phyloP scores from a whole-genome alignment of 2,888 invertebrate genomes.

The Eupithecia insigniata region DNA sequence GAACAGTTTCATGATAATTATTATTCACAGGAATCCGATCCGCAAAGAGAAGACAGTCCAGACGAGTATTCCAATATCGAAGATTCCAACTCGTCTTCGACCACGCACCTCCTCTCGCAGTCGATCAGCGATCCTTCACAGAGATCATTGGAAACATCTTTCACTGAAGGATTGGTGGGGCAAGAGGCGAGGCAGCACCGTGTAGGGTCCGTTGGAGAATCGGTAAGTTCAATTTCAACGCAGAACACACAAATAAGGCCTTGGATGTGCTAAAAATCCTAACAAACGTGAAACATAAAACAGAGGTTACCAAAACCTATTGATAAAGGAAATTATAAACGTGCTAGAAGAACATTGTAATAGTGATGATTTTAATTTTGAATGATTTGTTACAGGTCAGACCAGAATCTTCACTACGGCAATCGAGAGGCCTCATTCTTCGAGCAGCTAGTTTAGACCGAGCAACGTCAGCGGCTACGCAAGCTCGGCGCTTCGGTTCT shows the following conservation, averaged over 20 bases:
- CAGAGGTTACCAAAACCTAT: not conserved
- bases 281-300: not conserved
- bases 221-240: conserved; percentile 50
- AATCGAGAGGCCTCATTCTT: conserved; percentile 75
- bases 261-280: not conserved
- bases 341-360: not conserved
- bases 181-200: conserved; percentile 60
- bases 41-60: conserved; percentile 75
- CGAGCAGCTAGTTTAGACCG: conserved; percentile 80
- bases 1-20: not conserved
- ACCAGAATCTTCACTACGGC: conserved; percentile 61
- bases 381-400: conserved; percentile 54
- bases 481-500: conserved; percentile 67
- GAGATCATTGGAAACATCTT: conserved; percentile 71
- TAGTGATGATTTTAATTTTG: not conserved
- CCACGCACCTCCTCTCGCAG: conserved; percentile 74
- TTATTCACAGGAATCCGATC: conserved; percentile 69
- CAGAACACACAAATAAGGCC: not conserved
- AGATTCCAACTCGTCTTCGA: conserved; percentile 75
- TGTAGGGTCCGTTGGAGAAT: conserved; percentile 68
- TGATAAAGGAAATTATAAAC: not conserved
- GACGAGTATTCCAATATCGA: conserved; percentile 76
- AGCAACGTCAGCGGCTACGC: conserved; percentile 61
- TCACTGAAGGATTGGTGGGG: conserved; percentile 59
- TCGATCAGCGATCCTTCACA: conserved; percentile 69